Evolutionary conservation across 2,797 vertebrate species (phyloP).

Genomic region (Labeo calbasu): DNA sequence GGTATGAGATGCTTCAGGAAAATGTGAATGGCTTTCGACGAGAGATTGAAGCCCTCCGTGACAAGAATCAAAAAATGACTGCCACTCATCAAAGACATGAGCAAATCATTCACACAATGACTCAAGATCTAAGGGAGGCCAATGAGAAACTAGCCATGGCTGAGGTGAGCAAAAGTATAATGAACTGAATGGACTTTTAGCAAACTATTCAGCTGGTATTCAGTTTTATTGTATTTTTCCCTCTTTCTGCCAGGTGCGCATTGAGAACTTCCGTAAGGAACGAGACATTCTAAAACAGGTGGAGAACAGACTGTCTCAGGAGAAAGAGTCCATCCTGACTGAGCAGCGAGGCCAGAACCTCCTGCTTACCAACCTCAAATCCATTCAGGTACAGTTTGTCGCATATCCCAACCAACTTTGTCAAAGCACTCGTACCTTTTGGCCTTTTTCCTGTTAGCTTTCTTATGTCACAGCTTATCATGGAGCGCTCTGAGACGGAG

Average conservation of each 20-base stretch:
- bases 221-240: not conserved
- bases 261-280: slow-evolving; percentile 92
- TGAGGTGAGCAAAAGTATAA: slow-evolving; percentile 77
- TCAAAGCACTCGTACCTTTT: not conserved
- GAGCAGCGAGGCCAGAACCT: slow-evolving; percentile 93
- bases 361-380: slow-evolving; percentile 90
- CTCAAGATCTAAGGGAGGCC: slow-evolving; percentile 88
- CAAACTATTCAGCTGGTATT: not conserved
- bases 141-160: slow-evolving; percentile 89
- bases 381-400: slow-evolving; percentile 85
- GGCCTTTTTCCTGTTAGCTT: not conserved
- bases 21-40: slow-evolving; percentile 88
- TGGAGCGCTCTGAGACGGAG: slow-evolving; percentile 92
- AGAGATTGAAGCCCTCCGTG: slow-evolving; percentile 88
- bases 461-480: slow-evolving; percentile 78
- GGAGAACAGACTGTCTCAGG: slow-evolving; percentile 86
- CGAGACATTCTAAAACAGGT: slow-evolving; percentile 89
- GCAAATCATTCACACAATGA: slow-evolving; percentile 92
- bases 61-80: slow-evolving; percentile 87
- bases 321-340: slow-evolving; percentile 87
- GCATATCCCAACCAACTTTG: not conserved
- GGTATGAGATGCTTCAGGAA: slow-evolving; percentile 95
- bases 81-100: slow-evolving; percentile 89
- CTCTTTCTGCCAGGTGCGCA: slow-evolving; percentile 79
- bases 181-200: not conserved